Evolutionary conservation across 2,888 invertebrate species (phyloP), one percentile per base, ranked within the genome.

Genomic region (Drosophila birchii): DNA sequence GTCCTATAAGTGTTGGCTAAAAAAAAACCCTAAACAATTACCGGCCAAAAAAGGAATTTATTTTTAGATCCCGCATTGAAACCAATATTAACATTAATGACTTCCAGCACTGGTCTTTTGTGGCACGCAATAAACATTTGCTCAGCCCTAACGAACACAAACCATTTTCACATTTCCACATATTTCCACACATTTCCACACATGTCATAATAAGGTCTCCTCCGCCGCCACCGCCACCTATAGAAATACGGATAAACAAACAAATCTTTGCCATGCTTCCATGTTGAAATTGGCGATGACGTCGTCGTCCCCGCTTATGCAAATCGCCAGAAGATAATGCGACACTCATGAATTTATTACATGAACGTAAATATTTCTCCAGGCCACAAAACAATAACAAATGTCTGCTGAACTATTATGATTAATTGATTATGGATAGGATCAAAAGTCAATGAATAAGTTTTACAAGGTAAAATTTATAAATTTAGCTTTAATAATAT

Each of bases 241-340:
- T 38, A 34, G 57, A 43, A 49, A 59, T 18, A 57, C 36, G 54
- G 57, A 54, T 76, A 72, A 41, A 72, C 47, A 55, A 78, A 39
- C 49, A 69, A 74, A 78, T 61, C 29, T 53, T 47, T 38, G 43
- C 58, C 26, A 41, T 47, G 18, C 23, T 62, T 29, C 47, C 45
- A 53, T 75, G 60, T 78, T 49, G 43, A 67, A 87, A 85, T 54
- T 55, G 71, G 61, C 83, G 83, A 89, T 84, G 83, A 84, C 83
- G 90, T 73, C 75, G 64, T 53, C 16, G 34, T 36, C 20, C 18
- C 41, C 54, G 55, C 59, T 62, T 89, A 88, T 84, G 89, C 69
- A 84, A 89, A 84, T 89, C 67, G 54, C 45, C 47, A 49, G 38
- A 47, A 53, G 64, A 26, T 58, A 45, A 61, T 39, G 73, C 53